These are phyloP conservation scores for Craseonycteris thonglongyai DNA, from an alignment of 2,113 vertebrate species.

Conservation along the genomic window DNA sequence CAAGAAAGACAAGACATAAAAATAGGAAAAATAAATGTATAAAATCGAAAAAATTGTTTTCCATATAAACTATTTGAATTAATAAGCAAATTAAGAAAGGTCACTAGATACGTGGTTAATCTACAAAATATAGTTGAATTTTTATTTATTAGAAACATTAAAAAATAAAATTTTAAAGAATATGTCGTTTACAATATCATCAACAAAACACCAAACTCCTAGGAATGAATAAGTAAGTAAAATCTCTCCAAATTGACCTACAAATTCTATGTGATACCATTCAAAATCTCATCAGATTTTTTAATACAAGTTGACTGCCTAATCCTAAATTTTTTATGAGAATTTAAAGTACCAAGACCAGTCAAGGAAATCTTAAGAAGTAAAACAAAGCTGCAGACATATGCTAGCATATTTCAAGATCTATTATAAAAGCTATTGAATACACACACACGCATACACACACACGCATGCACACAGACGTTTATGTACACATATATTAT, in stretches of 20 bases:
- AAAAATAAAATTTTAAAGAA: background rate
- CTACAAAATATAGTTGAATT: background rate
- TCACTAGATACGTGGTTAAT: background rate
- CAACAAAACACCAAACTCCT: background rate
- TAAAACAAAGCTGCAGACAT: background rate
- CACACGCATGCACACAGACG: background rate
- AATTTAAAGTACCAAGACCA: background rate
- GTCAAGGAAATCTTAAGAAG: background rate
- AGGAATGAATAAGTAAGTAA: constrained; percentile 1
- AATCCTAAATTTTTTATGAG: background rate
- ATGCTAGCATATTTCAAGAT: background rate
- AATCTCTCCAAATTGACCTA: background rate
- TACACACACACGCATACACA: background rate
- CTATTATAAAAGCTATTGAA: background rate
- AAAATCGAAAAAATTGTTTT: background rate
- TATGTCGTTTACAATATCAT: background rate
- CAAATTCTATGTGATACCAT: background rate
- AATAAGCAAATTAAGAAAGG: background rate
- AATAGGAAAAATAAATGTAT: background rate
- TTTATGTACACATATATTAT: background rate
- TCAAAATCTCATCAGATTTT: background rate
- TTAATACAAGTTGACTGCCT: background rate
- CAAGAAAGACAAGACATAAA: background rate
- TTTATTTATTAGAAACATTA: background rate
- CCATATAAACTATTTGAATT: background rate